Evolutionary conservation across 2,797 vertebrate genomes (phyloP), one percentile per base, ranked within the genome.

Genomic region (Champsocephalus esox): DNA sequence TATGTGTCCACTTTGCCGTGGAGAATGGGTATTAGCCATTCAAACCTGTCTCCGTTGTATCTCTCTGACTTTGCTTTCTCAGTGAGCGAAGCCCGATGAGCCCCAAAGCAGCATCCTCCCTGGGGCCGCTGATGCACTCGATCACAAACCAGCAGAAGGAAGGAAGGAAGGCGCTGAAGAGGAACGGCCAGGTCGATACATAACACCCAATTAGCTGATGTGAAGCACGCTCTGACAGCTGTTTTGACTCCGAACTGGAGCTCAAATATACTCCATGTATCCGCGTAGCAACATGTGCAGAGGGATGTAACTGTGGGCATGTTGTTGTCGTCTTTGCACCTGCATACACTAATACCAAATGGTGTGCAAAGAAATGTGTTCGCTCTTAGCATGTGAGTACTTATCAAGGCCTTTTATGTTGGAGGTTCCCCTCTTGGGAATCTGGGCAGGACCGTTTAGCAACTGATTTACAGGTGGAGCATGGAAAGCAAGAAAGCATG

Each of bases 111-210:
- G 65, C 63, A 56, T 65, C 78, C 63, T 83, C 73, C 67, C 69
- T 38, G 46, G 80, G 79, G 52, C 61, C 54, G 48, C 45, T 64
- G 86, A 87, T 46, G 61, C 75, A 83, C 80, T 38, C 79, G 65
- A 86, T 87, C 80, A 67, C 73, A 80, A 57, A 73, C 54, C 57
- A 24, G 70, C 56, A 45, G 63, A 46, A 69, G 58, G 58, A 81
- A 44, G 56, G 58, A 81, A 44, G 56, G 60, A 69, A 52, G n/a
- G 44, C 49, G 78, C 70, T 57, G 68, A 48, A 70, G 78, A 77
- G 69, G 70, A 79, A 69, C 43, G 10, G 28, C 38, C 58, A 63
- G 64, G 60, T 65, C 12, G 7, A 8, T 11, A 9, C 0, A 41
- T 13, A 9, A 28, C 28, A 28, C 28, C 28, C 5, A 5, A 52